Evolutionary conservation across 1,140 invertebrate genomes (phyloP).

Genomic region (Drosophila chauvacae): DNA sequence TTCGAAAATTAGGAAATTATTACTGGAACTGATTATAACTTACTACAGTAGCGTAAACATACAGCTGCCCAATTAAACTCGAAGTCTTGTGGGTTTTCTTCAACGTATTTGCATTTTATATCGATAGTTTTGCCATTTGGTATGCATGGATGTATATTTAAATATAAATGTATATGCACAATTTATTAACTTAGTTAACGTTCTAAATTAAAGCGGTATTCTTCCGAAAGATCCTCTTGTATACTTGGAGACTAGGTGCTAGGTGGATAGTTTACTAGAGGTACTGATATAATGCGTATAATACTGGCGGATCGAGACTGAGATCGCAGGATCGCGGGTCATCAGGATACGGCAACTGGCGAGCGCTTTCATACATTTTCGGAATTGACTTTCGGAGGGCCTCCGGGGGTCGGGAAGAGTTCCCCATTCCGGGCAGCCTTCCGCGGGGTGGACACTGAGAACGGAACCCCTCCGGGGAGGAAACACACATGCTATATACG

Average conservation of each 20-base stretch:
- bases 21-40: background rate
- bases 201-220: constrained; percentile 43
- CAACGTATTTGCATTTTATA: constrained; percentile 53
- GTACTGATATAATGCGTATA: constrained; percentile 41
- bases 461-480: constrained; percentile 34
- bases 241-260: constrained; percentile 52
- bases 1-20: background rate
- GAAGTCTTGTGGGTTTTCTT: constrained; percentile 3
- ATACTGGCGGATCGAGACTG: constrained; percentile 38
- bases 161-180: constrained; percentile 57
- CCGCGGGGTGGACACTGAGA: constrained; percentile 43
- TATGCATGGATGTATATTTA: constrained; percentile 44
- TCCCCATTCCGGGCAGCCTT: constrained; percentile 10
- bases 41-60: background rate
- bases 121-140: constrained; percentile 49
- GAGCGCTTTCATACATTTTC: constrained; percentile 83
- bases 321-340: background rate
- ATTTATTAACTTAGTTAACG: constrained; percentile 65
- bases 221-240: constrained; percentile 37
- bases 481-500: constrained; percentile 51
- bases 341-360: constrained; percentile 23
- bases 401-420: background rate
- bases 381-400: constrained; percentile 66
- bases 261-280: constrained; percentile 40
- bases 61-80: background rate